Base-by-base conservation (phyloP, 2,888 invertebrate species). In the Strigamia crassipes region DNA sequence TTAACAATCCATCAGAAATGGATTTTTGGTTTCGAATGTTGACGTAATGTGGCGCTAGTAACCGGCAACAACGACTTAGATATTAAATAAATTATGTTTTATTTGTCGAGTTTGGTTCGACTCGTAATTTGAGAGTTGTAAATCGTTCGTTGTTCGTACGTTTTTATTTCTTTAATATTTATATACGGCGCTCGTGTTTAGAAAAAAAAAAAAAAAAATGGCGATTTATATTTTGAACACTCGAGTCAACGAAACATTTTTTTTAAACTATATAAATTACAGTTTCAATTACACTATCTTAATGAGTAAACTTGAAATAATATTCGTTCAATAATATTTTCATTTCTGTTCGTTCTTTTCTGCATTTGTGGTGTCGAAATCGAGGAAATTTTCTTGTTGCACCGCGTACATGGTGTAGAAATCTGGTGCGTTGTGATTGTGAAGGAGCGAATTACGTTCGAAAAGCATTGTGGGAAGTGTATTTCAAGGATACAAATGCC, bases 401-500 rank as follows among this genome's bases (percentile, higher is more conserved):
- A 61, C 61, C 18, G 61, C 61, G 61, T 61, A 61, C 61, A 61
- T 61, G 4, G 61, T 61, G 23, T 61, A 61, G 12, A 61, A 61
- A 61, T 61, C 61, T 61, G 21, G 18, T 1, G 4, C 4, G n/a
- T 15, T 61, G n/a, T n/a, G n/a, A n/a, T n/a, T n/a, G 18, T 61
- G n/a, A 61, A 61, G 23, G 21, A 18, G 23, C 61, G 8, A 61
- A 18, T 61, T 61, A 61, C 12, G 18, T 61, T 18, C 18, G n/a
- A 61, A 23, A 3, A 2, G 18, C 18, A 18, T 61, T 23, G n/a
- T 23, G 9, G 9, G 18, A 9, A 38, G 6, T 5, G 10, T 38
- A 38, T 18, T 21, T 61, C 6, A 61, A 61, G 61, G 61, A 61
- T 61, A 61, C 61, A 61, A 61, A 61, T 61, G n/a, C 61, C 61